Conservation (phyloP, 2,888 invertebrate species). For the Athetis lepigone region DNA sequence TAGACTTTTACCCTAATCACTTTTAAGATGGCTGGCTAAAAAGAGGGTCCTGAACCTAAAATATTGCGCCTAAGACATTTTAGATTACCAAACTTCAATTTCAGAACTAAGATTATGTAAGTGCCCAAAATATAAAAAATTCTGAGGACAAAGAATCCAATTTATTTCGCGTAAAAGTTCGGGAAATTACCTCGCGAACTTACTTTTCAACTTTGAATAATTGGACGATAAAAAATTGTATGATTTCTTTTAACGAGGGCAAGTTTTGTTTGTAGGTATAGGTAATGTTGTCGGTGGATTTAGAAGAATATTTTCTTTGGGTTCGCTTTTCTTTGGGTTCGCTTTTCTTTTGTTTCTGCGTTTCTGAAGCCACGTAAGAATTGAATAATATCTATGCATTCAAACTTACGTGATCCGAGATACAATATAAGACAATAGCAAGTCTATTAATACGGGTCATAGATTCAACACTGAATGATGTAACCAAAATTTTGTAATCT, state of each 20-base stretch:
- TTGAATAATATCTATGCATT: too few species aligned
- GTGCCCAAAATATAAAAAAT: conserved; percentile 36
- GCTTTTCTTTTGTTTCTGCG: background rate
- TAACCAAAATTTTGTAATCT: too few species aligned
- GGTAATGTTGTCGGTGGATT: background rate
- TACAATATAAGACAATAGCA: too few species aligned
- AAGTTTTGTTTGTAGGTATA: conserved; percentile 13
- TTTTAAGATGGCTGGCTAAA: background rate
- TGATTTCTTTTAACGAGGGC: conserved; percentile 55
- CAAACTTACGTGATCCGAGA: too few species aligned
- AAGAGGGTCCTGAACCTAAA: background rate
- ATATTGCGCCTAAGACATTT: conserved; percentile 1
- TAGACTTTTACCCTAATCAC: too few species aligned
- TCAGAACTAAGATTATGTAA: conserved; percentile 18
- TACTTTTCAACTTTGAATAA: conserved; percentile 50
- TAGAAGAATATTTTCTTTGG: background rate
- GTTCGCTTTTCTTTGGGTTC: background rate
- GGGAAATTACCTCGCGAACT: conserved; percentile 53
- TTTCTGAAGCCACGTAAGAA: background rate
- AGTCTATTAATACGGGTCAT: too few species aligned
- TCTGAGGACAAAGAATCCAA: conserved; percentile 44
- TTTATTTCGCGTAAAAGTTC: conserved; percentile 59
- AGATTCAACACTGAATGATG: too few species aligned
- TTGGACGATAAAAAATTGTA: conserved; percentile 56
- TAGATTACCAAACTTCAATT: conserved; percentile 24